Evolutionary conservation across 2,888 invertebrate genomes (phyloP), one percentile per base, ranked within the genome.

Genomic region (Netelia melanura): DNA sequence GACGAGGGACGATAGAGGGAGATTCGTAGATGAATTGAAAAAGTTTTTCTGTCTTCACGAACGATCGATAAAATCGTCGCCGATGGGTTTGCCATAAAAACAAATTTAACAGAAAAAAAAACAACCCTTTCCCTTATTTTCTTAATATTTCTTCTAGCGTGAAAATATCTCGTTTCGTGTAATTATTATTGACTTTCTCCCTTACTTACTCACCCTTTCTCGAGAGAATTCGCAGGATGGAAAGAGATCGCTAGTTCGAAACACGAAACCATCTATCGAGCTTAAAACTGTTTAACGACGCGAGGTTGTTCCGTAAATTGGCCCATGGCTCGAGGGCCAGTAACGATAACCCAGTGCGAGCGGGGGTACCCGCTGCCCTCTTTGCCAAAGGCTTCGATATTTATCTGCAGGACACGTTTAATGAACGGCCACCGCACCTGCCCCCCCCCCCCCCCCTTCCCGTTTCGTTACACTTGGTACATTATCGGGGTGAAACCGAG

Each of bases 251-350:
- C 56, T 14, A 48, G 10, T 48, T 23, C 38, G 54, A 76, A 76
- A 56, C 65, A 48, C 87, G 81, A 85, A 83, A 86, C 89, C 90
- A 91, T 92, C 91, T 89, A 74, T 83, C 90, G 90, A 87, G 91
- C 91, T 92, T 92, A 91, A 92, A 91, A 91, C 90, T 90, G 89
- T 90, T 92, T 92, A 92, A 92, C 89, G 91, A 89, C 88, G 86
- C 48, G 71, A 85, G 85, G 86, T 86, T 84, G 88, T 90, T 90
- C 89, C 89, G 92, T 92, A 91, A 92, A 92, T 92, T 91, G 91
- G 38, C 38, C 92, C 85, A 90, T 91, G 81, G 86, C 38, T 75
- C 71, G 62, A 44, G 52, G 54, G 68, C 43, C 56, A 38, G 70
- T 67, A n/a, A 48, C 67, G 74, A 79, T 79, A 83, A 79, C 74